Percentiles rank a stretch among this genome's conserved stretches.
phyloP scores from a whole-genome alignment of 2,113 vertebrate genomes.

The Neomonachus schauinslandi region DNA sequence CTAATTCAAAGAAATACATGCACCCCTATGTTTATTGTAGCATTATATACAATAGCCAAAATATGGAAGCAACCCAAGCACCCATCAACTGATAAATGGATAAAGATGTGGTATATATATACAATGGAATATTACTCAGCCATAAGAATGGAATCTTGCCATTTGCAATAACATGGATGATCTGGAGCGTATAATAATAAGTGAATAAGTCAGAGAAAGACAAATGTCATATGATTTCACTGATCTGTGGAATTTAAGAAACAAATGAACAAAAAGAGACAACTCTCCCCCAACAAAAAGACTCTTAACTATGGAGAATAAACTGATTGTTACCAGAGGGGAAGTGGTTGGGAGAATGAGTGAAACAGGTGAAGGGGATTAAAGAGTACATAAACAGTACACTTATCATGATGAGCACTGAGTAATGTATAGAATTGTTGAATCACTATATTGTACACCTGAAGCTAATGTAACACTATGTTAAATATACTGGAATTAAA shows the following conservation, averaged over 20 bases:
- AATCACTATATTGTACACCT: not conserved
- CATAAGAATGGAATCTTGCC: not conserved
- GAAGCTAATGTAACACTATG: not conserved
- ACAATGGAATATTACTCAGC: not conserved
- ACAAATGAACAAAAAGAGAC: not conserved
- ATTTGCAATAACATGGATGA: not conserved
- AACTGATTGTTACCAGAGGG: not conserved
- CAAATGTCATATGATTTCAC: not conserved
- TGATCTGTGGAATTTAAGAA: not conserved
- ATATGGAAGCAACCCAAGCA: not conserved
- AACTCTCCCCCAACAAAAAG: not conserved
- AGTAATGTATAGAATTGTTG: not conserved
- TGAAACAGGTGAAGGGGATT: not conserved
- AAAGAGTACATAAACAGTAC: not conserved
- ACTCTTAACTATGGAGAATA: not conserved
- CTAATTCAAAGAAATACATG: not conserved
- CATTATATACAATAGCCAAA: not conserved
- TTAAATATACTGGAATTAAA: not conserved
- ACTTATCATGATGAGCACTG: not conserved
- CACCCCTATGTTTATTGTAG: not conserved
- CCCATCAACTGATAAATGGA: not conserved
- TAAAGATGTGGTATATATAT: not conserved
- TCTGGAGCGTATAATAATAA: not conserved
- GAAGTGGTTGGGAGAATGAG: not conserved
- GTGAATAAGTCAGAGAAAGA: not conserved